A percentile compares a stretch with the other conserved stretches of the same genome.
Conservation (phyloP, 2,113 vertebrate genomes). For the Antechinus stuartii region DNA sequence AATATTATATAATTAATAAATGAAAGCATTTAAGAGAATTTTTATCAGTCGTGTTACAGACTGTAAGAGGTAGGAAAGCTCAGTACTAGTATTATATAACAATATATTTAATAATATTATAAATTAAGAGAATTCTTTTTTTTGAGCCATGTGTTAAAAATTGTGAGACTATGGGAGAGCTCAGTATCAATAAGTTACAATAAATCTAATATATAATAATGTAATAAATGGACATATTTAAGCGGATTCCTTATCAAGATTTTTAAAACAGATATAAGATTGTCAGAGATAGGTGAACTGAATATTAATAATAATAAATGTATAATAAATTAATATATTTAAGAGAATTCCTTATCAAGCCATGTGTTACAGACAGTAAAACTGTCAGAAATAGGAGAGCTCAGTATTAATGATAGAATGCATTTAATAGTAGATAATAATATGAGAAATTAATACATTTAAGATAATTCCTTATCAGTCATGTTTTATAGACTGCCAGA, state of each 20-base stretch:
- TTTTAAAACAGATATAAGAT: neutral
- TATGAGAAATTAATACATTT: no score
- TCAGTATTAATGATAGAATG: no score
- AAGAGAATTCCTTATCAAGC: neutral
- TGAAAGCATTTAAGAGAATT: neutral
- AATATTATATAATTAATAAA: neutral
- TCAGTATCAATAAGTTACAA: neutral
- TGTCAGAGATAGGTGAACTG: neutral
- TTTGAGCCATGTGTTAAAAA: neutral
- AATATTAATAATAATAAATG: neutral
- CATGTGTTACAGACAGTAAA: no score
- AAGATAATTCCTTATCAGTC: no score
- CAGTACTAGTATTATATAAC: neutral
- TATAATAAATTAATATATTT: neutral
- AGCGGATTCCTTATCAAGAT: neutral
- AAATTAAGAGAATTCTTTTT: neutral
- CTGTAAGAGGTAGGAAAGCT: neutral
- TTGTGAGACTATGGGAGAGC: neutral
- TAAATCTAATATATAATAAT: no score
- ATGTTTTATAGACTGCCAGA: no score
- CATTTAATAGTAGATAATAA: no score
- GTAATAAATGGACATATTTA: neutral
- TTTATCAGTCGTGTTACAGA: neutral
- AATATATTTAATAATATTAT: neutral
- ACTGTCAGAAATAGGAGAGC: no score